These are phyloP conservation scores for Nothura maculosa DNA, from an alignment of 2,797 vertebrate species.

Conservation along the genomic window DNA sequence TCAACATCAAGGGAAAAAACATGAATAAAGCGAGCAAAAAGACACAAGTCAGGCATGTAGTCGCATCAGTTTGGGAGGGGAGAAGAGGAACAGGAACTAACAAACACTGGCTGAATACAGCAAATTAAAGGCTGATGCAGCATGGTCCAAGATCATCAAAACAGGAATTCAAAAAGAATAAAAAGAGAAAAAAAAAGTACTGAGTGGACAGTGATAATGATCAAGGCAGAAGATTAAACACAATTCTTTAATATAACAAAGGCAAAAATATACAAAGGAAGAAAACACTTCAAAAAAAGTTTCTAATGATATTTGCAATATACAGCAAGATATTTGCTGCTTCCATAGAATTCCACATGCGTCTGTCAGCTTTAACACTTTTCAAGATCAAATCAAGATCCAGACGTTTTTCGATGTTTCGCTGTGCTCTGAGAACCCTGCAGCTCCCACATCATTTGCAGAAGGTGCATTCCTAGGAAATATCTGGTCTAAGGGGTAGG, in stretches of 20 bases:
- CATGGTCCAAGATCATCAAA: constrained; percentile 58
- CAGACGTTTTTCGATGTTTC: not conserved
- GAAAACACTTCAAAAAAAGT: constrained; percentile 18
- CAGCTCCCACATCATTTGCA: not conserved
- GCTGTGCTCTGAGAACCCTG: not conserved
- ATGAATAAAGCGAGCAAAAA: constrained; percentile 18
- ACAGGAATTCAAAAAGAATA: not conserved
- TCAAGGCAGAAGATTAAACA: constrained; percentile 29
- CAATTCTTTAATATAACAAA: not conserved
- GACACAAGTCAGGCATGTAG: not conserved
- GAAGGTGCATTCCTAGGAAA: not conserved
- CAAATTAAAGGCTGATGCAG: constrained; percentile 45
- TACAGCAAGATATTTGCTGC: not conserved
- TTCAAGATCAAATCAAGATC: not conserved
- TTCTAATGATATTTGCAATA: constrained; percentile 30
- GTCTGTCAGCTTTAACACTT: not conserved
- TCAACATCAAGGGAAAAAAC: constrained; percentile 20
- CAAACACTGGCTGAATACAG: not conserved
- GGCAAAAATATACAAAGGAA: not conserved
- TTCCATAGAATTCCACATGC: not conserved
- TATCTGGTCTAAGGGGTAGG: not conserved
- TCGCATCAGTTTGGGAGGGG: not conserved
- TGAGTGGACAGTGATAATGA: not conserved
- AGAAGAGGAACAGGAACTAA: constrained; percentile 5
- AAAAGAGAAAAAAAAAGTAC: not conserved